A percentile compares a stretch with the other conserved stretches of the same genome.
phyloP scores from a whole-genome alignment of 2,888 invertebrate genomes.

The Pediacus dermestoides region DNA sequence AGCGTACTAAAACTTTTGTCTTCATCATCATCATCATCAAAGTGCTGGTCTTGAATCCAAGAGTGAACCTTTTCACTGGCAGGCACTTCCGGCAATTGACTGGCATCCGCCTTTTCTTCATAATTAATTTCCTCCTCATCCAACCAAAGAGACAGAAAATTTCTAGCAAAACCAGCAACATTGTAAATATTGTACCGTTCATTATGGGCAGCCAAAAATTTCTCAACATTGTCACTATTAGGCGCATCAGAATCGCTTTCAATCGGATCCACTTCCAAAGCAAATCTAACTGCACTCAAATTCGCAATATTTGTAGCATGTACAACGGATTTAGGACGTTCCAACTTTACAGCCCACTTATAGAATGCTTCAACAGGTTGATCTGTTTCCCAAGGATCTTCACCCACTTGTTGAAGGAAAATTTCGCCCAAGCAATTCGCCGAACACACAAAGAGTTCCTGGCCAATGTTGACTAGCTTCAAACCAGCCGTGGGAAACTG shows the following conservation, averaged over 20 bases:
- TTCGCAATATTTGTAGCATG: slow-evolving; percentile 26
- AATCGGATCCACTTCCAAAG: slow-evolving; percentile 17
- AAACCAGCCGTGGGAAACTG: slow-evolving; percentile 27
- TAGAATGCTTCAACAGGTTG: slow-evolving; percentile 17
- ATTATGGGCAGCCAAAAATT: slow-evolving; percentile 22
- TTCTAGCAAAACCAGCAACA: slow-evolving; percentile 27
- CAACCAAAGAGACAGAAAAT: slow-evolving; percentile 32
- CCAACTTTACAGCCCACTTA: slow-evolving; percentile 25
- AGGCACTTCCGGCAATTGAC: slow-evolving; percentile 27
- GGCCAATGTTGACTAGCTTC: slow-evolving; percentile 25
- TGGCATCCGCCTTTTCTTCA: slow-evolving; percentile 14
- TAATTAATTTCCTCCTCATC: slow-evolving; percentile 24
- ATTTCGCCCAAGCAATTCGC: slow-evolving; percentile 31
- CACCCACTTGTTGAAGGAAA: slow-evolving; percentile 28
- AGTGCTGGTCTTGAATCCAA: slow-evolving; percentile 31
- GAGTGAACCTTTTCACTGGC: slow-evolving; percentile 30
- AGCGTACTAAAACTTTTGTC: too few relatives aligned
- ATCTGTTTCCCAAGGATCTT: slow-evolving; percentile 8
- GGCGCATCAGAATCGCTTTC: slow-evolving; percentile 13
- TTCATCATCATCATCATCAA: slow-evolving; percentile 16
- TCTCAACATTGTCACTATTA: slow-evolving; percentile 11
- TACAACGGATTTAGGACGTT: slow-evolving; percentile 16
- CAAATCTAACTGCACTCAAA: slow-evolving; percentile 21
- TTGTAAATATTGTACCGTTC: slow-evolving; percentile 21
- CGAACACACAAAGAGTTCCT: slow-evolving; percentile 24